Evolutionary conservation across 2,888 invertebrate species (phyloP), one percentile per base, ranked within the genome.

Genomic region (Herminia tarsipennalis): DNA sequence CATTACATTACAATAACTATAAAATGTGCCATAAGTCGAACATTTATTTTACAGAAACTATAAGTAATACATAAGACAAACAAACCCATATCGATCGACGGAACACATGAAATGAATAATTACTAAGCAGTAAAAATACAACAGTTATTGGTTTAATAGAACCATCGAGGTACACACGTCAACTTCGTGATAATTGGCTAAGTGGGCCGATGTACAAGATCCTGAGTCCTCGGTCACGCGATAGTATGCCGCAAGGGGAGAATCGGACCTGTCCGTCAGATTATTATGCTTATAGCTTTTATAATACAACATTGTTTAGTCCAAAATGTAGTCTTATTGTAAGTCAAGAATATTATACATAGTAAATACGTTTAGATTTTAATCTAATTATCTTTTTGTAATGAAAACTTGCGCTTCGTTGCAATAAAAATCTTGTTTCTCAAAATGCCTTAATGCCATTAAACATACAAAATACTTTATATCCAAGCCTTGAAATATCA

Each of bases 131-230:
- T 48, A 51, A 59, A 73, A 73, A 68, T 56, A 56, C 50, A 42
- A 56, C 69, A 70, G 75, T 78, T 74, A 78, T 72, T 68, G 70
- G 73, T 73, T 69, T 70, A 86, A 86, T 86, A 78, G 83, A 87
- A 78, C 81, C 81, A 81, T 86, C 82, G 85, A 59, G 63, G 55
- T 53, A 49, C 62, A 63, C 78, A 76, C 78, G 76, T 74, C 74
- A 68, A 62, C 69, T 63, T 42, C 56, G 66, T 80, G 78, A 85
- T 86, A 86, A 85, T 84, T 81, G 83, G 78, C 75, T 85, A 86
- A 86, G 84, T 83, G 81, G 76, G 56, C 65, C 66, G 65, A 64
- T 70, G 75, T 81, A 80, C 78, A 80, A 75, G 79, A 78, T 72
- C 70, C 72, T 61, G 70, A 51, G 70, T 76, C 62, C 61, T 70